A percentile compares a stretch with the other conserved stretches of the same genome.
These are phyloP conservation scores for Sarcophilus harrisii DNA, from an alignment of 2,797 vertebrate species.

Conservation along the genomic window DNA sequence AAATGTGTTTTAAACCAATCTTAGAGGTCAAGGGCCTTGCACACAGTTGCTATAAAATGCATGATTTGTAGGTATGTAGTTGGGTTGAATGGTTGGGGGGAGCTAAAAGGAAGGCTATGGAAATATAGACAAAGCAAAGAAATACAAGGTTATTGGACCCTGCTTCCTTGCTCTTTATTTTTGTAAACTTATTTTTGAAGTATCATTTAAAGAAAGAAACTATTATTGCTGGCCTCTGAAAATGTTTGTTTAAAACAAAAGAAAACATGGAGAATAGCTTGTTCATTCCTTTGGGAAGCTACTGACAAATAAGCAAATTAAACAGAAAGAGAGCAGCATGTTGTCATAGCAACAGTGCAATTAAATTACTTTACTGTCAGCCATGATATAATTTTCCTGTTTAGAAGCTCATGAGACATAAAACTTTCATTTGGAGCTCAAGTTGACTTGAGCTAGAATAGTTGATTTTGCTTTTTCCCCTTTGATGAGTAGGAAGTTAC, in stretches of 20 bases:
- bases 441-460: conserved; percentile 81
- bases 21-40: conserved; percentile 50
- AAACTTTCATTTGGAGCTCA: conserved; percentile 86
- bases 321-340: conserved; percentile 94
- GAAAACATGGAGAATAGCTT: conserved; percentile 76
- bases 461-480: conserved; percentile 47
- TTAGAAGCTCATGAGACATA: conserved; percentile 89
- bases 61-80: conserved; percentile 23
- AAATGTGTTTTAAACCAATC: conserved; percentile 56
- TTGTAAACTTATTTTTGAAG: conserved; percentile 2
- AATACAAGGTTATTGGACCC: neutral
- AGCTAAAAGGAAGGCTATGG: neutral
- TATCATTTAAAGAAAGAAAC: conserved; percentile 44
- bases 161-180: neutral
- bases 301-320: conserved; percentile 91
- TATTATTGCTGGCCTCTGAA: conserved; percentile 32
- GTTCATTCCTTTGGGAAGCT: conserved; percentile 85
- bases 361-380: conserved; percentile 98
- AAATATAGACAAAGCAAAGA: neutral
- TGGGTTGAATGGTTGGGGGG: neutral
- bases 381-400: conserved; percentile 96
- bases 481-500: neutral
- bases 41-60: conserved; percentile 24
- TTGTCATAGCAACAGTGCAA: conserved; percentile 99
- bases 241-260: conserved; percentile 79